phyloP scores from a whole-genome alignment of 2,888 invertebrate genomes.

The Tipula confusa region DNA sequence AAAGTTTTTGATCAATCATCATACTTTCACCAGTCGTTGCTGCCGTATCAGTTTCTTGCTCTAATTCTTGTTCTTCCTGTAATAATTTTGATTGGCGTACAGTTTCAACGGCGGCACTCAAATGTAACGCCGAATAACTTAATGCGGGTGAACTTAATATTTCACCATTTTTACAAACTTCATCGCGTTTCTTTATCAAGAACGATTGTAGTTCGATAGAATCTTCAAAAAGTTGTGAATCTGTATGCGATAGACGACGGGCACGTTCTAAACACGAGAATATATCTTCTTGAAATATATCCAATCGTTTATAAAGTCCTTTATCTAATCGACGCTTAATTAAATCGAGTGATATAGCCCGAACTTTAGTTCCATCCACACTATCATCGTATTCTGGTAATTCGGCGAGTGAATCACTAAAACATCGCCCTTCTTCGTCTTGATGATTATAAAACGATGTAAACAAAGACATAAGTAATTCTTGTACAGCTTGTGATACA shows the following conservation, averaged over 20 bases:
- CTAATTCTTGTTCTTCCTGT: slow-evolving; percentile 73
- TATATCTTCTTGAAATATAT: slow-evolving; percentile 94
- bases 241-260: slow-evolving; percentile 79
- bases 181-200: slow-evolving; percentile 74
- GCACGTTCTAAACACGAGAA: slow-evolving; percentile 90
- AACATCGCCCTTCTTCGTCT: slow-evolving; percentile 94
- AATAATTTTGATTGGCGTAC: slow-evolving; percentile 70
- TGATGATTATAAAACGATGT: slow-evolving; percentile 93
- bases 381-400: slow-evolving; percentile 79
- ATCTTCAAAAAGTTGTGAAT: slow-evolving; percentile 95
- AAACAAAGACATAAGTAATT: slow-evolving; percentile 84
- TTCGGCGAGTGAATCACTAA: slow-evolving; percentile 93
- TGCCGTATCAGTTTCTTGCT: slow-evolving; percentile 48
- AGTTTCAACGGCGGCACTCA: slow-evolving; percentile 69
- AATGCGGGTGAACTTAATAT: slow-evolving; percentile 83
- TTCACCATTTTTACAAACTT: slow-evolving; percentile 48
- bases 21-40: slow-evolving; percentile 56
- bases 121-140: slow-evolving; percentile 69
- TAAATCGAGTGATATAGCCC: slow-evolving; percentile 84
- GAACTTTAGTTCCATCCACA: slow-evolving; percentile 62
- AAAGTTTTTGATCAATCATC: slow-evolving; percentile 72
- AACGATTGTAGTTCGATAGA: slow-evolving; percentile 87
- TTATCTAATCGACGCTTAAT: slow-evolving; percentile 90
- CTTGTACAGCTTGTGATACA: slow-evolving; percentile 84
- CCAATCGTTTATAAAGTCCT: slow-evolving; percentile 87